Conservation (phyloP, 2,888 invertebrate genomes). For the Alentia gelatinosa region DNA sequence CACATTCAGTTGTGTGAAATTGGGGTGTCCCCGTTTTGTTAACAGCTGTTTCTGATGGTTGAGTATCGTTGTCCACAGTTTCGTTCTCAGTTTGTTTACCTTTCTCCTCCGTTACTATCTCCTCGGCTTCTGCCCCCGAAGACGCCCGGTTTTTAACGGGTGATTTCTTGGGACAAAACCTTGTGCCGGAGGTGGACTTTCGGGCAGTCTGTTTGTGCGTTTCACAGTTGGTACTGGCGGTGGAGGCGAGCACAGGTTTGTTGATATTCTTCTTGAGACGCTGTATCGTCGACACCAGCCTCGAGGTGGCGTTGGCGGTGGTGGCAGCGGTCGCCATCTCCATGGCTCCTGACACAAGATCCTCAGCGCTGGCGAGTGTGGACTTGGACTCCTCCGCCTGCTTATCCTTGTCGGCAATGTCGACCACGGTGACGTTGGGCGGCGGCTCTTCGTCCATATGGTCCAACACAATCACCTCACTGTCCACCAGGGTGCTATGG, state of each 20-base stretch:
- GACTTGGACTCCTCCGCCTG: background rate
- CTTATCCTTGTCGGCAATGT: background rate
- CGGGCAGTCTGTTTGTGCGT: background rate
- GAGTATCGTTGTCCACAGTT: background rate
- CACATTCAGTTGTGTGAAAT: background rate
- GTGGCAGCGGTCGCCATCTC: conserved; percentile 7
- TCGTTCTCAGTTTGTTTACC: background rate
- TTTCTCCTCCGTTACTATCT: background rate
- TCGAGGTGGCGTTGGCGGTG: background rate
- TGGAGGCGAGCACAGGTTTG: background rate
- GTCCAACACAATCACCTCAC: conserved; percentile 48
- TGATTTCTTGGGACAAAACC: background rate
- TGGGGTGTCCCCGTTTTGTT: background rate
- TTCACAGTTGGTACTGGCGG: background rate
- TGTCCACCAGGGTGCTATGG: conserved; percentile 1
- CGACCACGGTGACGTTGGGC: conserved; percentile 21
- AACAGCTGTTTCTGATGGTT: conserved; percentile 7
- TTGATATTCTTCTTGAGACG: background rate
- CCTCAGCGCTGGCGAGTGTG: background rate
- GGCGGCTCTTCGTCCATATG: conserved; percentile 29
- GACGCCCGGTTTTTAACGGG: background rate
- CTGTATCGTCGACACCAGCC: background rate
- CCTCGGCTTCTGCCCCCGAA: background rate
- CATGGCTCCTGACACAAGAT: conserved; percentile 30
- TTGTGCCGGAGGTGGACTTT: background rate